Percentiles rank a stretch among this genome's conserved stretches.
Evolutionary conservation across 2,797 vertebrate species (phyloP).

Genomic region (Tiaroga cobitis): DNA sequence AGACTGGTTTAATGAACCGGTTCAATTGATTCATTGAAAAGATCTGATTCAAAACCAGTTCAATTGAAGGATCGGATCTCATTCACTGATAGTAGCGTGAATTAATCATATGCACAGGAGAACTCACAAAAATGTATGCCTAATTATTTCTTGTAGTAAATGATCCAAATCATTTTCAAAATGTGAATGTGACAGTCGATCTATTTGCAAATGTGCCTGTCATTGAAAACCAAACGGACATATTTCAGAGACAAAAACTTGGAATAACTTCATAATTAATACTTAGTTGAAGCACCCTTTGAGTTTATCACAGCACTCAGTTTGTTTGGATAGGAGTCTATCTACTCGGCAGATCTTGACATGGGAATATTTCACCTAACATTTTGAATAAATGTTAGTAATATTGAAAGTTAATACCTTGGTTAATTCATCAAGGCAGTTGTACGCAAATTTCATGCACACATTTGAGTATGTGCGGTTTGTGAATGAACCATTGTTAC

Average conservation of each 20-base stretch:
- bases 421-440: neutral
- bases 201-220: slow-evolving; percentile 16
- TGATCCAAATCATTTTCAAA: neutral
- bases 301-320: neutral
- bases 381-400: neutral
- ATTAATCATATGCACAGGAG: neutral
- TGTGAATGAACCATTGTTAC: neutral
- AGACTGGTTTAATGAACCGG: neutral
- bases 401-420: neutral
- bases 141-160: neutral
- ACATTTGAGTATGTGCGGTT: too few relatives aligned
- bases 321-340: neutral
- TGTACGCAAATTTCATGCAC: neutral
- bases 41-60: neutral
- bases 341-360: neutral
- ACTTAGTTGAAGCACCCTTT: neutral
- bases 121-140: neutral
- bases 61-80: neutral
- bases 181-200: neutral
- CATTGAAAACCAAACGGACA: neutral
- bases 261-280: neutral
- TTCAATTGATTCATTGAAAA: neutral
- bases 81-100: neutral
- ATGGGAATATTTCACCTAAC: neutral
- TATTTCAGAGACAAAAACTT: neutral